Base-by-base conservation (phyloP, 2,797 vertebrate species). In the Nannoperca obscura region DNA sequence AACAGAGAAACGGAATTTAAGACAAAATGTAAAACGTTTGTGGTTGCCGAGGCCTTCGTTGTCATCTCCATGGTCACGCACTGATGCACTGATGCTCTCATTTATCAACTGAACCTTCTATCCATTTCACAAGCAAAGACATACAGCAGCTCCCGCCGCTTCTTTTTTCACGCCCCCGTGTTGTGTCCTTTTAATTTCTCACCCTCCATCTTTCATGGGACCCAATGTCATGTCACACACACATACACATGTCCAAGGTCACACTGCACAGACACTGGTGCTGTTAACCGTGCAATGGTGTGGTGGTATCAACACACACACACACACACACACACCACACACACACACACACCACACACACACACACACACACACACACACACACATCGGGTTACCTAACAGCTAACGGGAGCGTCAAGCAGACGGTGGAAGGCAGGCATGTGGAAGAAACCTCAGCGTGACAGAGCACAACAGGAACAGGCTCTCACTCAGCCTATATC, bases 391-490 rank as follows among this genome's bases (percentile, higher is more conserved):
- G 81, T 88, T 85, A 88, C 80, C 82, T 81, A 84, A 88, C 64
- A 76, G 75, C 77, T 61, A 87, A 69, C 74, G 42, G 86, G 50
- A 88, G 75, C 77, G 34, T 70, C 58, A 57, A 60, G 63, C 74
- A 88, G 72, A 70, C 75, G 27, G 77, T 36, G 12, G 50, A 58
- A 66, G 74, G 83, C 76, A 78, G 76, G 75, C 80, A 74, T 82
- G 87, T 87, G 86, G 86, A 86, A 85, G 81, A 47, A 86, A 73
- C 58, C 64, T 74, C 68, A 58, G 74, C 60, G 55, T 90, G 91
- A 93, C 79, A 74, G 80, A 82, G 87, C 86, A 82, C 73, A 82
- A 91, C 72, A 90, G 85, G 82, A 87, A 80, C 76, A 63, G 67
- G 82, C 74, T 88, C 77, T 76, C 64, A 70, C 75, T 88, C 80